A percentile compares a stretch with the other conserved stretches of the same genome.
Conservation (phyloP, 53 echinoderm and acorn worm species). For the Echinarachnius parma region DNA sequence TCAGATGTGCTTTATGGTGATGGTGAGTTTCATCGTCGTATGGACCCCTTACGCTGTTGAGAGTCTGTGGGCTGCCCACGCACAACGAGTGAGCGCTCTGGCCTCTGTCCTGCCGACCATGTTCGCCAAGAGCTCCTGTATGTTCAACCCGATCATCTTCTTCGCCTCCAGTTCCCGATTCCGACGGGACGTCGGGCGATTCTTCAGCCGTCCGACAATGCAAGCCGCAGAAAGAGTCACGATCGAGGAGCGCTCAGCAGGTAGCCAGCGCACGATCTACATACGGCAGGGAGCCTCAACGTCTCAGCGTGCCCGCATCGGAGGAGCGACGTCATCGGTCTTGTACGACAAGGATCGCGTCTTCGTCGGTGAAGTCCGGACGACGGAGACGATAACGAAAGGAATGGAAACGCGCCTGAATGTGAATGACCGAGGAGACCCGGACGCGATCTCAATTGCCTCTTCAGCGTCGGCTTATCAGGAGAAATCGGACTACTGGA, state of each 20-base stretch:
- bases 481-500: too few species aligned
- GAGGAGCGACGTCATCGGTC: slow-evolving; percentile 39
- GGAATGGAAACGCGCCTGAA: too few species aligned
- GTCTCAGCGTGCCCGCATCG: too few species aligned
- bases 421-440: slow-evolving; percentile 36
- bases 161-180: slow-evolving; percentile 60
- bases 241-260: neutral
- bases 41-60: slow-evolving; percentile 74
- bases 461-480: too few species aligned
- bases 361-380: slow-evolving; percentile 62
- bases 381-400: too few species aligned
- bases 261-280: slow-evolving; percentile 12
- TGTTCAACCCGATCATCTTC: slow-evolving; percentile 73
- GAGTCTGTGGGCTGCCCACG: slow-evolving; percentile 45
- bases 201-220: slow-evolving; percentile 15
- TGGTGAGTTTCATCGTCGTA: slow-evolving; percentile 52
- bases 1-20: slow-evolving; percentile 78
- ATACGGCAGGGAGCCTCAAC: neutral
- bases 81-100: slow-evolving; percentile 23
- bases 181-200: slow-evolving; percentile 45
- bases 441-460: slow-evolving; percentile 38
- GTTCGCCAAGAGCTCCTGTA: slow-evolving; percentile 76
- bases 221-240: neutral
- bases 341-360: slow-evolving; percentile 70
- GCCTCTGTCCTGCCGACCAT: slow-evolving; percentile 63